Percentiles rank a stretch among this genome's conserved stretches.
Evolutionary conservation across 64 coral and sea anemone genomes (phyloP).

Genomic region (Montipora cactus): DNA sequence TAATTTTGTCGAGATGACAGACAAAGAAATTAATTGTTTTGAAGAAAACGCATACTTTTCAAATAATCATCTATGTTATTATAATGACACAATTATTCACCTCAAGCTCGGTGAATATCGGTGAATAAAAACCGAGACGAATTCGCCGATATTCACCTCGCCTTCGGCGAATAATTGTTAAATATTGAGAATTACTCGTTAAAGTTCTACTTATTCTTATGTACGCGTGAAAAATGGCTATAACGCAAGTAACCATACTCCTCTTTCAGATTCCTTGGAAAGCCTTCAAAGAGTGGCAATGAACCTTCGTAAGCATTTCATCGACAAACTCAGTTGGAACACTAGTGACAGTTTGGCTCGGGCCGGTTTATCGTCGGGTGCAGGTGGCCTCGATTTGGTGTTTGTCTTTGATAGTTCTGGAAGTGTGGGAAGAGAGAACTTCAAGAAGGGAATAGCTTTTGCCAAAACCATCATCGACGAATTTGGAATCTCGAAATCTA

Average conservation of each 20-base stretch:
- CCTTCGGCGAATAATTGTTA: too few relatives aligned
- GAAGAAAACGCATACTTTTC: too few relatives aligned
- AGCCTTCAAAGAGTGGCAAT: conserved; percentile 75
- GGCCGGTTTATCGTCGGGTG: conserved; percentile 90
- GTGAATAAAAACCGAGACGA: too few relatives aligned
- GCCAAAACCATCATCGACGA: conserved; percentile 94
- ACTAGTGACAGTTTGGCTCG: conserved; percentile 92
- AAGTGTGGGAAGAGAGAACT: conserved; percentile 87
- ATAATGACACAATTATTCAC: too few relatives aligned
- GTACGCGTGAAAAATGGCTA: too few relatives aligned
- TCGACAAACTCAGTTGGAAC: conserved; percentile 82
- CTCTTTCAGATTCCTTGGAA: conserved; percentile 77
- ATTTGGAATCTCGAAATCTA: conserved; percentile 87
- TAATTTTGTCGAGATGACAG: too few relatives aligned
- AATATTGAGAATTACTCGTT: too few relatives aligned
- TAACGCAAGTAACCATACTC: not conserved
- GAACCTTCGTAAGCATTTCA: conserved; percentile 82
- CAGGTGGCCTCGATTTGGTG: conserved; percentile 96
- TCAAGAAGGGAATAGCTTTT: conserved; percentile 90
- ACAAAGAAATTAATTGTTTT: too few relatives aligned
- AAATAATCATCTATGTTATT: too few relatives aligned
- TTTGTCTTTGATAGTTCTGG: conserved; percentile 96
- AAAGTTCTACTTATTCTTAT: too few relatives aligned
- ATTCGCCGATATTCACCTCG: too few relatives aligned
- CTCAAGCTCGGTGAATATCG: too few relatives aligned